Evolutionary conservation across 2,888 invertebrate species (phyloP), one percentile per base, ranked within the genome.

Genomic region (Entomobrya proxima): DNA sequence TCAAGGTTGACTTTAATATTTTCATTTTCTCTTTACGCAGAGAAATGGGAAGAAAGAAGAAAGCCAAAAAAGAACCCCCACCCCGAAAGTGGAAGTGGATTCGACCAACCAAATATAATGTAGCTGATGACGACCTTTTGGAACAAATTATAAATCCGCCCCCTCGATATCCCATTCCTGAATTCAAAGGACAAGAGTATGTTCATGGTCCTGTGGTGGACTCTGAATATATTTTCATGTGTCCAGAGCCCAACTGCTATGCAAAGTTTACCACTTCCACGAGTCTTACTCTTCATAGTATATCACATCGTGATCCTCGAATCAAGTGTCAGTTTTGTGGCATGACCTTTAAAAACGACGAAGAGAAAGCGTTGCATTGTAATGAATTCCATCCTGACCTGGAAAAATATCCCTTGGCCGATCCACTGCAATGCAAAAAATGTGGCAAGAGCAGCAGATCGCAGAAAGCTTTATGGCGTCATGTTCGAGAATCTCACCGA

Each of bases 381-480:
- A 24, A 5, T 13, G 24, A 11, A n/a, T 72, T 72, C 18, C 69
- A 72, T 44, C 69, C 55, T 9, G 55, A 55, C 21, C 55, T 55
- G 4, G 55, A 55, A 7, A 55, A 55, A 27, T 4, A n/a, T 40
- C 44, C 69, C 9, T 40, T 40, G 6, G 69, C 40, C 7, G 44
- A 72, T 44, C 69, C 69, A 15, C 69, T 72, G 13, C 69, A 72
- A 27, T 72, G 69, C 27, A 6, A 72, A 44, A 72, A 72, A 44
- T 72, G 69, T 44, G 18, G 21, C 6, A 72, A 9, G 24, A 21
- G 37, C 13, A 44, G 4, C 11, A 6, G 44, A 40, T 40, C 37
- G 15, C 1, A 5, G 24, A 72, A 40, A 21, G 44, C 40, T 13
- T 18, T 72, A 5, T 44, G 69, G 69, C 69, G 69, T 72, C 69